Evolutionary conservation across 2,888 invertebrate genomes (phyloP), one percentile per base, ranked within the genome.

Genomic region (Lepidochitona cinerea): DNA sequence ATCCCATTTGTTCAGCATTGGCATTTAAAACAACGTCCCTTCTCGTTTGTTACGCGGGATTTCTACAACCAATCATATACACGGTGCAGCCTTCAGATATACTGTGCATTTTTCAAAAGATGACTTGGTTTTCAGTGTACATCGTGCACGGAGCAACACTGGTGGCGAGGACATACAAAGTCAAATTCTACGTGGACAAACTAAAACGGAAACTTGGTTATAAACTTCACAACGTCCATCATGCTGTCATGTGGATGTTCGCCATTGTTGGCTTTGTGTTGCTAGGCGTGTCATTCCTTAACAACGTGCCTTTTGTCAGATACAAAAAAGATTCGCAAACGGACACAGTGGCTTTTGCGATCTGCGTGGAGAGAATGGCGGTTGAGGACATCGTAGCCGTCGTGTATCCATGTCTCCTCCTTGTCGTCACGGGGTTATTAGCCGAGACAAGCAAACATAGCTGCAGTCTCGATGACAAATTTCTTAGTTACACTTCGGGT

Each of bases 1-100:
- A 52, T 18, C 49, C 53, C 2, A 18, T 54, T 3, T 52, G 41
- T 26, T 35, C 35, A 14, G 6, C 49, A 6, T 18, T 49, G 9
- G 53, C 41, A 7, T 49, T 70, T n/a, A 70, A 70, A 37, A 52
- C 35, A 12, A 70, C 70, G 1, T 70, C 52, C 32, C 53, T 70
- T 33, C 36, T 53, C 1, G 52, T 70, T 12, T 52, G 52, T 26
- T 52, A 23, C 54, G 7, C 18, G 29, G 70, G 70, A 35, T 49
- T 52, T 32, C 54, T 52, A 1, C 52, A 52, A 23, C 70, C 70
- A 18, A 23, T 70, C 33, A 29, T 70, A 9, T 52, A 70, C 54
- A 32, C 35, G 35, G 26, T 70, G 32, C 26, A 23, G 33, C 70
- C 70, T 6, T 14, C 29, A 18, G 29, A 18, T 32, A 35, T 37